A percentile compares a stretch with the other conserved stretches of the same genome.
phyloP scores from a whole-genome alignment of 1,140 invertebrate species.

The Trypoxylus dichotomus region DNA sequence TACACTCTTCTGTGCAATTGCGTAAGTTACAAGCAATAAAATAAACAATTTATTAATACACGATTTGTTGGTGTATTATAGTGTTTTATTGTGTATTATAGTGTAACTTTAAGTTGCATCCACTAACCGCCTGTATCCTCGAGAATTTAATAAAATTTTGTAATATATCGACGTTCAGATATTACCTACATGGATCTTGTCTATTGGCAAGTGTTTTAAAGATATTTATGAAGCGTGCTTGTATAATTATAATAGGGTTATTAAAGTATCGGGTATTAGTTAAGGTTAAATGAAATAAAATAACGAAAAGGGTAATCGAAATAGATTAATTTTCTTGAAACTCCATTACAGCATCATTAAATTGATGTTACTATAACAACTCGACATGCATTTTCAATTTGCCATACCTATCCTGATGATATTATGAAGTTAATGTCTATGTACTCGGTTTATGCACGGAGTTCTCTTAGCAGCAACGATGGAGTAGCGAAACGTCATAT shows the following conservation, averaged over 20 bases:
- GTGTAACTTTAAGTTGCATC: no score
- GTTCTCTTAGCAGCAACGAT: neutral
- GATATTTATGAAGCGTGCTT: neutral
- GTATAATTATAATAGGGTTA: neutral
- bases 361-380: conserved; percentile 1
- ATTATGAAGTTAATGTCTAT: conserved; percentile 7
- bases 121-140: no score
- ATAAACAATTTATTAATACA: no score
- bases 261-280: neutral
- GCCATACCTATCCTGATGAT: conserved; percentile 13
- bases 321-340: conserved; percentile 16
- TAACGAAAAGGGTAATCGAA: neutral
- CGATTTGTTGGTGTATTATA: no score
- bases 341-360: conserved; percentile 5
- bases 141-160: neutral
- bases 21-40: no score
- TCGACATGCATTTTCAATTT: conserved; percentile 20
- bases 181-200: neutral
- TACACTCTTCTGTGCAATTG: no score
- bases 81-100: no score
- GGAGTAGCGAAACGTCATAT: conserved; percentile 9
- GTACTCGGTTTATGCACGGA: neutral
- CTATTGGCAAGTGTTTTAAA: neutral
- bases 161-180: neutral
- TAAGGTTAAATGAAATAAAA: neutral